phyloP scores from a whole-genome alignment of 2,113 vertebrate species.

The Monarcha castaneiventris region DNA sequence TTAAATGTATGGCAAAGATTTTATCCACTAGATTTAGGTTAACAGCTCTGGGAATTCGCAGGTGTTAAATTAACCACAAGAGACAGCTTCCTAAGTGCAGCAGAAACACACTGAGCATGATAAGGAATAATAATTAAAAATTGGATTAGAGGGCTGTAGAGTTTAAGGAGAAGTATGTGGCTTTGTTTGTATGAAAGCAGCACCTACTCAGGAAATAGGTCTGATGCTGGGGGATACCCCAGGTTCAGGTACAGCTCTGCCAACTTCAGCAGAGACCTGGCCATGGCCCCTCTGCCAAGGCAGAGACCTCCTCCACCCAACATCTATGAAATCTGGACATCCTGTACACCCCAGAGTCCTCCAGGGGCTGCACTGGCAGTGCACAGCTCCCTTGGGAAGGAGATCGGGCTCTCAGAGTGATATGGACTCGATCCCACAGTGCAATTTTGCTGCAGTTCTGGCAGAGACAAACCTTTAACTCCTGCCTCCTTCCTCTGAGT shows the following conservation, averaged over 20 bases:
- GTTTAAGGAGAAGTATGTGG: background rate
- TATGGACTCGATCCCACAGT: background rate
- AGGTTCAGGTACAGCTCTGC: background rate
- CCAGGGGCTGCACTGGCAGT: fast-evolving
- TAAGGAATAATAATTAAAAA: slow-evolving; percentile 62
- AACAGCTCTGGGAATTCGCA: slow-evolving; percentile 61
- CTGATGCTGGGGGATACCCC: background rate
- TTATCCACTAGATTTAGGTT: slow-evolving; percentile 56
- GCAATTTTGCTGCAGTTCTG: background rate
- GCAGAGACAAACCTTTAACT: background rate
- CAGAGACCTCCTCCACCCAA: background rate
- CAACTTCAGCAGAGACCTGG: background rate
- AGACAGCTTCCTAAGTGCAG: slow-evolving; percentile 41
- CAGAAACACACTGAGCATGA: slow-evolving; percentile 38
- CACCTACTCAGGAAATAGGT: background rate
- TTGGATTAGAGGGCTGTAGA: background rate
- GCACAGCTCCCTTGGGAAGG: background rate
- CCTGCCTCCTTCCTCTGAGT: background rate
- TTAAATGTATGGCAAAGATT: slow-evolving; percentile 53
- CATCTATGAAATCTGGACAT: background rate
- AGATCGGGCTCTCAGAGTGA: background rate
- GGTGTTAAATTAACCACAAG: slow-evolving; percentile 64
- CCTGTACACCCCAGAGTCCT: background rate
- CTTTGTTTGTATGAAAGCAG: background rate
- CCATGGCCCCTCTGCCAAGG: background rate